Evolutionary conservation across 1,140 invertebrate species (phyloP).

Genomic region (Ceratitis capitata): DNA sequence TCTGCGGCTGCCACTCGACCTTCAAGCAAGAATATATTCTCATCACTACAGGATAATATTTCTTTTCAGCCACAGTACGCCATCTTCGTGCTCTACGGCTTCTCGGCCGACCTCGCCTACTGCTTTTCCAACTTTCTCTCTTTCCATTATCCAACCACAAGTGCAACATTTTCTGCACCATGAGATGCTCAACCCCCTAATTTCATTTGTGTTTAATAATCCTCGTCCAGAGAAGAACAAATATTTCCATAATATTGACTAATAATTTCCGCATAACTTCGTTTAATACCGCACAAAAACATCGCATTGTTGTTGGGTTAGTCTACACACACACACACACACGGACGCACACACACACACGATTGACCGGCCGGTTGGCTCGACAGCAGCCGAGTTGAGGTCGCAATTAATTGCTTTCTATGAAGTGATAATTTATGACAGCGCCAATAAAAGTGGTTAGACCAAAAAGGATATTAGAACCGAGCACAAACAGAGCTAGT

Average conservation of each 20-base stretch:
- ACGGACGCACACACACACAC: no score
- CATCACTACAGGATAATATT: no score
- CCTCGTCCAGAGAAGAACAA: not conserved
- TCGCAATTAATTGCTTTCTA: conserved; percentile 36
- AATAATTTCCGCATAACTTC: not conserved
- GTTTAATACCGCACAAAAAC: not conserved
- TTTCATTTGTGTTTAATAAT: not conserved
- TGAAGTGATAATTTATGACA: conserved; percentile 39
- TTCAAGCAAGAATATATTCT: no score
- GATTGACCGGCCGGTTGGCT: not conserved
- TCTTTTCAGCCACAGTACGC: not conserved
- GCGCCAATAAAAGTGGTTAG: not conserved
- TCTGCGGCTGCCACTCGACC: no score
- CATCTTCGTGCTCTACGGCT: not conserved
- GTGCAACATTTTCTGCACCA: not conserved
- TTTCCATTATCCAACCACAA: no score
- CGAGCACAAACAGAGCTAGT: not conserved
- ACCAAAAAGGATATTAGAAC: not conserved
- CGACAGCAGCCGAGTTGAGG: not conserved
- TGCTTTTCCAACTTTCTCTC: not conserved
- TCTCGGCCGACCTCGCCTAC: not conserved
- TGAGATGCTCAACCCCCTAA: not conserved
- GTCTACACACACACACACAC: no score
- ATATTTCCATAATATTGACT: not conserved
- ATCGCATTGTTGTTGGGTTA: not conserved